phyloP scores from a whole-genome alignment of 2,113 vertebrate species.

The Cynopterus brachyotis region DNA sequence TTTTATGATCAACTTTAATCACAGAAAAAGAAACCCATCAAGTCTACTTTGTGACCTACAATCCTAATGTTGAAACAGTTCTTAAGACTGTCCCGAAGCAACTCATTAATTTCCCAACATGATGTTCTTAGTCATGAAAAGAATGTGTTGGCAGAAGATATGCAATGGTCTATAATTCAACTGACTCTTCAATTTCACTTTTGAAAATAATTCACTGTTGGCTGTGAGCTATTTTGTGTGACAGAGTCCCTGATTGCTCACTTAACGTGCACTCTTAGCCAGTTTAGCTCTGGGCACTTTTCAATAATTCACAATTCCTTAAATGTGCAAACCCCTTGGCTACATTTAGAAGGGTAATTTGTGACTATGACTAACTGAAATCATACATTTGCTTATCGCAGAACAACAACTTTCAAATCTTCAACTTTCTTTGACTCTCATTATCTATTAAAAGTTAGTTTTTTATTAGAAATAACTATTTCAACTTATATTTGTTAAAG shows the following conservation, averaged over 20 bases:
- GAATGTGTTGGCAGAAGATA: neutral
- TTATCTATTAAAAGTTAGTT: neutral
- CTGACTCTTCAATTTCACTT: slow-evolving; percentile 34
- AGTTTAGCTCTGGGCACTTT: slow-evolving; percentile 48
- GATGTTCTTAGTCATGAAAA: neutral
- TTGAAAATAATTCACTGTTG: slow-evolving; percentile 39
- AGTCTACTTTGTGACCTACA: neutral
- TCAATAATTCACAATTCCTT: slow-evolving; percentile 69
- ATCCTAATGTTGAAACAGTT: neutral
- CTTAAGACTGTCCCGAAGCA: neutral
- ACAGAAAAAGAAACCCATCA: neutral
- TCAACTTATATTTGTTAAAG: neutral
- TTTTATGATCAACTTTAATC: neutral
- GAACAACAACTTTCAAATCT: neutral
- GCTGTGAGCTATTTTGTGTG: slow-evolving; percentile 24
- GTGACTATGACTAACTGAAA: neutral
- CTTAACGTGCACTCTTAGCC: slow-evolving; percentile 38
- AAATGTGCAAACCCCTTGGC: slow-evolving; percentile 48
- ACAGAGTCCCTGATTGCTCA: neutral
- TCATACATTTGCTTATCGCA: neutral
- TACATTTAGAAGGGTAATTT: slow-evolving; percentile 36
- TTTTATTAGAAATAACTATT: neutral
- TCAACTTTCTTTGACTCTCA: neutral
- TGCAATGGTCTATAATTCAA: neutral
- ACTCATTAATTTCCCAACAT: neutral